Base-by-base conservation (phyloP, 2,888 invertebrate genomes). In the Synergus umbraculus region DNA sequence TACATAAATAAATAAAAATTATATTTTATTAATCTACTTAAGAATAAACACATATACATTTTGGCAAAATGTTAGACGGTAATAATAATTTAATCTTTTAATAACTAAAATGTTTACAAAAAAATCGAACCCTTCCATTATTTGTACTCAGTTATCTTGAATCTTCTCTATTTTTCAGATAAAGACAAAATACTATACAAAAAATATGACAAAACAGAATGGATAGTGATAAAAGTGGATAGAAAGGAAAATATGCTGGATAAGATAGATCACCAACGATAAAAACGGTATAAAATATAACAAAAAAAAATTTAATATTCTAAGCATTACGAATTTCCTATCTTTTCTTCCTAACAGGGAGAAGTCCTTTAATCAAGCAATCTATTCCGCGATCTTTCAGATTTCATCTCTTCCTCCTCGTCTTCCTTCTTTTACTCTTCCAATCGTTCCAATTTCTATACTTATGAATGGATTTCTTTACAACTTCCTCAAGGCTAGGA, bases 371-470 rank as follows among this genome's bases (percentile, higher is more conserved):
- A 60, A 4, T n/a, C 60, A 60, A 54, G 54, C 3, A 54, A 37
- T 37, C 37, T 37, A 60, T 60, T 29, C 22, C 13, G 0, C 60
- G 12, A 60, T 22, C 37, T n/a, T 73, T 37, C 29, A 13, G n/a
- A 10, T 54, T n/a, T 73, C n/a, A 67, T 81, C 78, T 82, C 79
- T 83, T 89, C 84, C 87, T 89, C 78, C 89, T 88, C 82, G 87
- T 87, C 89, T 89, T 90, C 85, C 86, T 90, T 10, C 88, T 87
- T 82, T 86, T 87, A 43, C 90, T 90, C 78, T 90, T 91, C 89
- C 89, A 90, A 41, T 91, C 89, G 80, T 90, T 88, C 85, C 87
- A 88, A 79, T 84, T 86, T 81, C 77, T 85, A 73, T 88, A 87
- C 77, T 85, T 84, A 76, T 86, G 83, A 76, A 88, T 86, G 7